phyloP scores from a whole-genome alignment of 2,797 vertebrate species.

The Sebastes diaconus region DNA sequence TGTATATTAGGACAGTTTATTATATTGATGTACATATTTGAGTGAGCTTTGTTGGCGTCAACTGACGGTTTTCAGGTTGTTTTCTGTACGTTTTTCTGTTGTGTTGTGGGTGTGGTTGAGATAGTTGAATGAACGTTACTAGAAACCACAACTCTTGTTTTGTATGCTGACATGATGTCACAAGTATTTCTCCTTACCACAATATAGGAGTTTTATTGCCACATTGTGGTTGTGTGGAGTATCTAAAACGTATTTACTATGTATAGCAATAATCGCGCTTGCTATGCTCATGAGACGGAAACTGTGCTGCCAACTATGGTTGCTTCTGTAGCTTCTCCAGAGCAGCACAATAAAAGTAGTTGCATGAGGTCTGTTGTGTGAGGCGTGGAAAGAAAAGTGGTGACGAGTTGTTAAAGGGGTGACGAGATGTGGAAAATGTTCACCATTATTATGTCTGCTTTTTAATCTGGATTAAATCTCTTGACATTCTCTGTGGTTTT shows the following conservation, averaged over 20 bases:
- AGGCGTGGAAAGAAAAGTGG: background rate
- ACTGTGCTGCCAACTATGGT: background rate
- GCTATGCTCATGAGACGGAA: background rate
- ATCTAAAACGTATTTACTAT: background rate
- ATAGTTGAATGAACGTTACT: background rate
- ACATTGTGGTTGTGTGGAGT: background rate
- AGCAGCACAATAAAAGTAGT: background rate
- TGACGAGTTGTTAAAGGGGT: background rate
- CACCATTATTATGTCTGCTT: background rate
- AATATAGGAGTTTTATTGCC: background rate
- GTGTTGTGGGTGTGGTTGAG: background rate
- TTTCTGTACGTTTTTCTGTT: background rate
- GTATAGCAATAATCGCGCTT: background rate
- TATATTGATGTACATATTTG: slow-evolving; percentile 14
- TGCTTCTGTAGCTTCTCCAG: background rate
- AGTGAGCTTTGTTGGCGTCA: background rate
- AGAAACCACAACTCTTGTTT: slow-evolving; percentile 1
- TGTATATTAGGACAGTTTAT: background rate
- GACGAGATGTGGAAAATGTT: background rate
- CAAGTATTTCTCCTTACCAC: background rate
- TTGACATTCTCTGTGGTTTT: background rate
- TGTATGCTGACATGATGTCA: background rate
- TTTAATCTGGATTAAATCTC: slow-evolving; percentile 32
- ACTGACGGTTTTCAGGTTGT: background rate
- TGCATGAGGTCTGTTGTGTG: background rate